Percentiles rank a stretch among this genome's conserved stretches.
Conservation (phyloP, 1,140 invertebrate genomes). For the Polypedilum pembai region DNA sequence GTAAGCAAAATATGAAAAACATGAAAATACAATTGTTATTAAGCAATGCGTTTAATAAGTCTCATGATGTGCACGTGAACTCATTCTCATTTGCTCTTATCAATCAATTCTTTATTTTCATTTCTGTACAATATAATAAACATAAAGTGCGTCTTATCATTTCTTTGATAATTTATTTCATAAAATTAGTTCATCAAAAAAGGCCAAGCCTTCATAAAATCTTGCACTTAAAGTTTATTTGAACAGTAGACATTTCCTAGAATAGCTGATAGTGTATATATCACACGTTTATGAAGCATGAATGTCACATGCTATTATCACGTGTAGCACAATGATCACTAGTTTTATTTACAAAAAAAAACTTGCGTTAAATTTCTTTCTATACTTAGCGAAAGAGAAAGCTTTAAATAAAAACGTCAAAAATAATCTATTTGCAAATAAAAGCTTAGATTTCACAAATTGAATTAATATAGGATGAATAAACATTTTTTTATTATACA, state of each 20-base stretch:
- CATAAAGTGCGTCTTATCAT: not conserved
- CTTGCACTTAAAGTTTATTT: not conserved
- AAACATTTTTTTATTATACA: too few species aligned
- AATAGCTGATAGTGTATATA: not conserved
- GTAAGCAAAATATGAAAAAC: constrained; percentile 18
- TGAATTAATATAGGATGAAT: too few species aligned
- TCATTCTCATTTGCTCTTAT: not conserved
- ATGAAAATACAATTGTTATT: not conserved
- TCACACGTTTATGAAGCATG: not conserved
- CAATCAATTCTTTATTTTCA: too few species aligned
- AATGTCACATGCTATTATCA: constrained; percentile 9
- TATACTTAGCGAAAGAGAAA: too few species aligned
- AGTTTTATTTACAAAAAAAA: too few species aligned
- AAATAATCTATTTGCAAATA: too few species aligned
- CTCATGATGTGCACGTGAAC: constrained; percentile 28
- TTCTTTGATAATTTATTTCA: not conserved
- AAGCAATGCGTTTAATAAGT: not conserved
- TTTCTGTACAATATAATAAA: too few species aligned
- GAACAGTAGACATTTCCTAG: not conserved
- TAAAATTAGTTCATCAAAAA: not conserved
- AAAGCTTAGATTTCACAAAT: too few species aligned
- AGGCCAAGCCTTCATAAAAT: not conserved
- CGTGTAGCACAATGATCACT: not conserved
- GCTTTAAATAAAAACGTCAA: too few species aligned
- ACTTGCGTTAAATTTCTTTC: too few species aligned